Evolutionary conservation across 2,888 invertebrate species (phyloP).

Genomic region (Thumatha senex): DNA sequence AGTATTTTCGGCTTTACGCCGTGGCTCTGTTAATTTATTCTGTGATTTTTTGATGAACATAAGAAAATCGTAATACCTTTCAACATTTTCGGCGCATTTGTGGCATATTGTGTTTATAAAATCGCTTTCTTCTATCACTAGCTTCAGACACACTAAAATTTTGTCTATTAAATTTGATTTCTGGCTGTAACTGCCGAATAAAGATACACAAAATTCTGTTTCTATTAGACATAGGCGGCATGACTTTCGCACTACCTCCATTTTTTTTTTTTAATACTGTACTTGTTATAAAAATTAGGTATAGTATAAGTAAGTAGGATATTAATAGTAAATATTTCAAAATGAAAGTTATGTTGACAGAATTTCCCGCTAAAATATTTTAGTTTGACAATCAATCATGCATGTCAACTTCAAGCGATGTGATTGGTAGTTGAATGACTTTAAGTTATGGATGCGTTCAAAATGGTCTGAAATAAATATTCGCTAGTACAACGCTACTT

Average conservation of each 20-base stretch:
- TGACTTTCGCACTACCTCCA: constrained; percentile 61
- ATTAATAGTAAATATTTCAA: background rate
- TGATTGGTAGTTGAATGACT: constrained; percentile 22
- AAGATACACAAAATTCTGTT: constrained; percentile 66
- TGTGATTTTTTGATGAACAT: constrained; percentile 62
- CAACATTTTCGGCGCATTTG: constrained; percentile 66
- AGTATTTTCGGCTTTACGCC: constrained; percentile 38
- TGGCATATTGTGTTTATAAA: constrained; percentile 63
- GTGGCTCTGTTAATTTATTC: constrained; percentile 41
- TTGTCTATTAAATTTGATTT: constrained; percentile 64
- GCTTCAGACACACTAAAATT: constrained; percentile 63
- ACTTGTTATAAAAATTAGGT: background rate
- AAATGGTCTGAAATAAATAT: constrained; percentile 28
- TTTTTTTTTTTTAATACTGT: constrained; percentile 28
- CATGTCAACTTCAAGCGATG: constrained; percentile 10
- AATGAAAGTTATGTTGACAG: no score
- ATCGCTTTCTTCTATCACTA: constrained; percentile 64
- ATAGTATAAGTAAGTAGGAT: background rate
- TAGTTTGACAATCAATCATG: constrained; percentile 4
- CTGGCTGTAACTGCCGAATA: constrained; percentile 61
- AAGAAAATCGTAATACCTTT: constrained; percentile 66
- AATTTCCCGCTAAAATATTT: constrained; percentile 26
- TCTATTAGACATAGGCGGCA: constrained; percentile 69
- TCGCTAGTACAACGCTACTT: constrained; percentile 62
- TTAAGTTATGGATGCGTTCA: constrained; percentile 21